Percentiles rank a stretch among this genome's conserved stretches.
Conservation (phyloP, 1,140 invertebrate species). For the Coelopa frigida region DNA sequence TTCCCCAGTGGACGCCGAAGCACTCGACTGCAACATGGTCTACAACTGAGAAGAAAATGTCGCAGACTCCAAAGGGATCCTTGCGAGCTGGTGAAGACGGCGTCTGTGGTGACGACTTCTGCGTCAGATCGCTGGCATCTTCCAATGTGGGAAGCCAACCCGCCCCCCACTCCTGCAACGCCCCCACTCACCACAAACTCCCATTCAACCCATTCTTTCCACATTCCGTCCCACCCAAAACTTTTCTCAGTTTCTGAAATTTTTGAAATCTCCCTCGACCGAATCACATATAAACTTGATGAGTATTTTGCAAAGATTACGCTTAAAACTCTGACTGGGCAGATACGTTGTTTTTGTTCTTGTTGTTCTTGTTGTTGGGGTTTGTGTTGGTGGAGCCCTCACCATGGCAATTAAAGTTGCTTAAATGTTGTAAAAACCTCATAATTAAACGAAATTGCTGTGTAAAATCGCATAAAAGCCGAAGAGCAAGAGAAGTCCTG, state of each 20-base stretch:
- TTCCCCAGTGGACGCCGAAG: not conserved
- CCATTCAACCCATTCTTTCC: no score
- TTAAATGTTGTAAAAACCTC: constrained; percentile 9
- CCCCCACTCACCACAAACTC: no score
- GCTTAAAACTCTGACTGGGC: not conserved
- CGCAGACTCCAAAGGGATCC: no score
- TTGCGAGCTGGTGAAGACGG: no score
- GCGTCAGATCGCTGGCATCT: no score
- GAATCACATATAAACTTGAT: not conserved
- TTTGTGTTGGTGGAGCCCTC: not conserved
- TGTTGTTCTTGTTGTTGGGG: not conserved
- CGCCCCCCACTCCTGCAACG: no score
- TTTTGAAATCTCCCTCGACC: not conserved
- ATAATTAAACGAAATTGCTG: constrained; percentile 7
- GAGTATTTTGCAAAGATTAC: not conserved
- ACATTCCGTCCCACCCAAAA: not conserved
- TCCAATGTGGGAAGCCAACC: no score
- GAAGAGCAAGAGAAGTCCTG: not conserved
- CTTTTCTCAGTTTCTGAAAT: not conserved
- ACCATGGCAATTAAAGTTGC: constrained; percentile 9
- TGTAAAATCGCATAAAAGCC: not conserved
- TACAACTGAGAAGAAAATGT: no score
- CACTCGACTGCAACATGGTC: no score
- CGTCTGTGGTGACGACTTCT: no score
- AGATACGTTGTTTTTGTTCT: not conserved